Conservation (phyloP, 1,140 invertebrate species). For the Bemisia tabaci region DNA sequence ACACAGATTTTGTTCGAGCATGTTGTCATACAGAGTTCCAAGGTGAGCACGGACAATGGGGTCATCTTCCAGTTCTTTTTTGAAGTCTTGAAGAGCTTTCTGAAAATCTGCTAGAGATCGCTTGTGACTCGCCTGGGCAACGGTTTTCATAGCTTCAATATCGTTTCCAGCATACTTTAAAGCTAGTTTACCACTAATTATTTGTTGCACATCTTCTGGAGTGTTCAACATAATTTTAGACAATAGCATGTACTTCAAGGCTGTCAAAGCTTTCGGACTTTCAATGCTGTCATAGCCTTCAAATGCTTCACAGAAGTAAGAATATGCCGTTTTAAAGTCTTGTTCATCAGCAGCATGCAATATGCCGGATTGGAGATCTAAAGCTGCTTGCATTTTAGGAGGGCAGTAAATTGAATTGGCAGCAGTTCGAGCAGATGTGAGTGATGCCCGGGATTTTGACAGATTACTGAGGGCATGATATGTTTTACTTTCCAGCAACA, state of each 20-base stretch:
- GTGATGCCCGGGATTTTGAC: constrained; percentile 88
- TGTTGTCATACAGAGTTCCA: constrained; percentile 91
- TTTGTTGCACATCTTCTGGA: constrained; percentile 90
- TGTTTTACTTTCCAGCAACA: constrained; percentile 94
- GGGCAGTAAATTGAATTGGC: constrained; percentile 99
- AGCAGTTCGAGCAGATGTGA: constrained; percentile 95
- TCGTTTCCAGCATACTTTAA: constrained; percentile 91
- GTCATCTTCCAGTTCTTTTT: constrained; percentile 86
- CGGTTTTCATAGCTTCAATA: constrained; percentile 94
- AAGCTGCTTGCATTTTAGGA: constrained; percentile 90
- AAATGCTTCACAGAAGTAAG: constrained; percentile 99
- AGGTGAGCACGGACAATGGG: constrained; percentile 92
- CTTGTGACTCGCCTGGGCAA: constrained; percentile 91
- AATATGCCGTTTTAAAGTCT: constrained; percentile 99
- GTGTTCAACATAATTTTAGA: constrained; percentile 96
- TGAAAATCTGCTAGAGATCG: constrained; percentile 94
- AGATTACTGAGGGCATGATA: constrained; percentile 95
- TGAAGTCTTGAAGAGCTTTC: constrained; percentile 68
- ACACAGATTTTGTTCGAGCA: constrained; percentile 98
- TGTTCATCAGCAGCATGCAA: constrained; percentile 97
- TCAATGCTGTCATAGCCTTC: constrained; percentile 97
- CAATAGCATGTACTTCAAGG: constrained; percentile 97
- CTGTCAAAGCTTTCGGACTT: constrained; percentile 75
- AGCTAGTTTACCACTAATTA: constrained; percentile 92
- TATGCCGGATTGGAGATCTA: constrained; percentile 96